A percentile compares a stretch with the other conserved stretches of the same genome.
Conservation (phyloP, 2,888 invertebrate genomes). For the Nasonovia ribisnigri region DNA sequence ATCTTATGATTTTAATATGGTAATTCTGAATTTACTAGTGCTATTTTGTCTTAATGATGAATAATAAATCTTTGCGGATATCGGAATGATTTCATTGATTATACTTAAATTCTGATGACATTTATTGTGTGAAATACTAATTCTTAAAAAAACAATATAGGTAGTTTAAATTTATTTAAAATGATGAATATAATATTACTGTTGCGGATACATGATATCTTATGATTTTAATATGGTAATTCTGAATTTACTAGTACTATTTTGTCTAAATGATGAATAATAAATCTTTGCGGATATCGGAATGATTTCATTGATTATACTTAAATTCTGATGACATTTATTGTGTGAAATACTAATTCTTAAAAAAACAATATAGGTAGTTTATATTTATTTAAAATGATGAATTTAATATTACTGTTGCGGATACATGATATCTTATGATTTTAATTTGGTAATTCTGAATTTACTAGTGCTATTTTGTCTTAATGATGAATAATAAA, state of each 20-base stretch:
- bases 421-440: slow-evolving; percentile 46
- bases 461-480: not conserved
- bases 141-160: too few relatives aligned
- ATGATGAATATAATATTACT: too few relatives aligned
- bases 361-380: too few relatives aligned
- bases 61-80: slow-evolving; percentile 55
- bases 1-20: slow-evolving; percentile 7
- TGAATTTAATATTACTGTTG: slow-evolving; percentile 37
- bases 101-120: not conserved
- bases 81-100: slow-evolving; percentile 47
- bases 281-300: slow-evolving; percentile 55
- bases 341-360: not conserved
- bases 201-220: too few relatives aligned
- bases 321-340: slow-evolving; percentile 11
- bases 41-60: slow-evolving; percentile 39
- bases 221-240: too few relatives aligned
- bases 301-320: slow-evolving; percentile 55
- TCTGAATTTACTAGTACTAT: too few relatives aligned
- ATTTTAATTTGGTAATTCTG: slow-evolving; percentile 40
- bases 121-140: too few relatives aligned
- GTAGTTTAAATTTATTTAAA: too few relatives aligned
- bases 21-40: slow-evolving; percentile 18
- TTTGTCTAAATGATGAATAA: too few relatives aligned
- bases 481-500: not conserved
- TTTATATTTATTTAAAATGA: not conserved